Base-by-base conservation (phyloP, 2,113 vertebrate genomes). In the Thymallus thymallus region DNA sequence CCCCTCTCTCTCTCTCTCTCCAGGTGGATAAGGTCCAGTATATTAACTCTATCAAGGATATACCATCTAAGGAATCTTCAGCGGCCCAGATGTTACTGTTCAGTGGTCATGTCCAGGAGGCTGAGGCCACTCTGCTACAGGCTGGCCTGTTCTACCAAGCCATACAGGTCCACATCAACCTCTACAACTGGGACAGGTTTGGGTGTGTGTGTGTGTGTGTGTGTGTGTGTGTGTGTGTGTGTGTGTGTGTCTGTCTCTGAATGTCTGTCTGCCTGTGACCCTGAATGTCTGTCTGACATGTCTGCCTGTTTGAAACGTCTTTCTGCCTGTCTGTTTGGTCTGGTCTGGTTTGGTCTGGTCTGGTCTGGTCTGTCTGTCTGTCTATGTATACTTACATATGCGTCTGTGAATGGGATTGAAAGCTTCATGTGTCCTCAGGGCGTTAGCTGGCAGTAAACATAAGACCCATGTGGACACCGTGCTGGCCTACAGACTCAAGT, bases 401-500 rank as follows among this genome's bases (percentile, higher is more conserved):
- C 1, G 41, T 64, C 56, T 62, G 46, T 70, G 35, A 20, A 61
- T 32, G 26, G 22, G 60, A 56, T 4, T 63, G 41, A 63, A 71
- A 63, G 65, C 32, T 79, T 80, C 56, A 0, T 91, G 14, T 83
- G 71, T 84, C 66, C 92, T 30, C 84, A 99, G 97, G 85, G 98
- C 98, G 23, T 90, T 99, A 98, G n/a, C 91, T 99, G 81, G 97
- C 98, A 67, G 94, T 99, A 80, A 99, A 90, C 94, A 99, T 85
- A 99, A 96, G 91, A 99, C 97, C 30, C 98, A 99, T 29, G 96
- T 99, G 78, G 98, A 99, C 91, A 99, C 98, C 0, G 97, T 99
- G 76, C 94, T 99, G 82, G 97, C 96, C 67, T 95, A 95, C 75
- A 94, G 96, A 80, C 93, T 93, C 18, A 97, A 94, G 88, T 98